Conservation (phyloP, 1,140 invertebrate genomes). For the Copidosoma floridanum region DNA sequence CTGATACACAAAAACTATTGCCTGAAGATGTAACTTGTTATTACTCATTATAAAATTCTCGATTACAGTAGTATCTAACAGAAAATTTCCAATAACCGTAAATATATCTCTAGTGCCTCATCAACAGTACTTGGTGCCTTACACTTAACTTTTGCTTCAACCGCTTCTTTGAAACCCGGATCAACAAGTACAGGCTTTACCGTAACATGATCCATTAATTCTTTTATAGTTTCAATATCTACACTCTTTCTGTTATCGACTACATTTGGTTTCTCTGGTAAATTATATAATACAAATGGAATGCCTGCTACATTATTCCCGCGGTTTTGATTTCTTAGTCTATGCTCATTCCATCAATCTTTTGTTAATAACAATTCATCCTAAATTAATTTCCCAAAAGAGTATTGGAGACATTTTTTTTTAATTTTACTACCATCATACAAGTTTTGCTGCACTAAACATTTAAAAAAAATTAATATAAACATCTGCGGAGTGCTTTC, state of each 20-base stretch:
- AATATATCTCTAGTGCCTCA: too few relatives aligned
- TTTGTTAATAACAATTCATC: slow-evolving; percentile 2
- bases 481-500: slow-evolving; percentile 4
- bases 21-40: too few relatives aligned
- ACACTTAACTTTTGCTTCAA: too few relatives aligned
- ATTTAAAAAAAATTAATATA: slow-evolving; percentile 22
- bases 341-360: slow-evolving; percentile 14
- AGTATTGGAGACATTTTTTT: slow-evolving; percentile 18
- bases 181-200: too few relatives aligned
- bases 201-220: too few relatives aligned
- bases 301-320: background rate
- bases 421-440: slow-evolving; percentile 8
- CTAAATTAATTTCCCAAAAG: slow-evolving; percentile 16
- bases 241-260: slow-evolving; percentile 4
- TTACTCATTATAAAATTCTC: too few relatives aligned
- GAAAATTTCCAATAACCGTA: too few relatives aligned
- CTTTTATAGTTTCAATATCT: too few relatives aligned
- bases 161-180: too few relatives aligned
- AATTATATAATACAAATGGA: slow-evolving; percentile 6
- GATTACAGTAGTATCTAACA: too few relatives aligned
- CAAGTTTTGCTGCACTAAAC: background rate
- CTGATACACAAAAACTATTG: too few relatives aligned
- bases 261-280: background rate
- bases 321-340: slow-evolving; percentile 14
- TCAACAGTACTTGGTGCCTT: too few relatives aligned